Evolutionary conservation across 2,888 invertebrate species (phyloP).

Genomic region (Chydorus sphaericus): DNA sequence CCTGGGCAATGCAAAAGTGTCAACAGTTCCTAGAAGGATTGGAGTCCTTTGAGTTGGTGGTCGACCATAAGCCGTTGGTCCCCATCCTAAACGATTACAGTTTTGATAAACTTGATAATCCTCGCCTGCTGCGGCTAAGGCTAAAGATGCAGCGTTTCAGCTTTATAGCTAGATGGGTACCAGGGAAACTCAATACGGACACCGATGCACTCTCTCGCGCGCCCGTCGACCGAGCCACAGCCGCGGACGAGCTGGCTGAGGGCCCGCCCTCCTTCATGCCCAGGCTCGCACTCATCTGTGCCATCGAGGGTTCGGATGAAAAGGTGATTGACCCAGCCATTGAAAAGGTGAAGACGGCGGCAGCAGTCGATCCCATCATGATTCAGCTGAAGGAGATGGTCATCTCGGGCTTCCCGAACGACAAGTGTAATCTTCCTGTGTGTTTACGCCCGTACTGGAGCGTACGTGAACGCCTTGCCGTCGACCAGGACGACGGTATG

Average conservation of each 20-base stretch:
- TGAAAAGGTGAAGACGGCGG: neutral
- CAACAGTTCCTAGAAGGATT: conserved; percentile 5
- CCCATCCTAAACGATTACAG: conserved; percentile 11
- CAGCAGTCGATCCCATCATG: neutral
- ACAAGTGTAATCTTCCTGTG: too few species aligned
- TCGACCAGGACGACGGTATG: too few species aligned
- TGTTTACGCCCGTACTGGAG: too few species aligned
- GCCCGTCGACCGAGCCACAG: neutral
- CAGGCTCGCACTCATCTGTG: neutral
- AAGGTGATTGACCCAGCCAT: neutral
- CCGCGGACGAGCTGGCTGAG: neutral
- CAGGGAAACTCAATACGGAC: neutral
- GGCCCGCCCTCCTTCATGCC: neutral
- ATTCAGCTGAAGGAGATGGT: too few species aligned
- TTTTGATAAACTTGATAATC: conserved; percentile 13
- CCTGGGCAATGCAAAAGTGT: conserved; percentile 8
- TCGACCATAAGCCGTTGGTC: conserved; percentile 13
- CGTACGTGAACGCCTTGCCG: too few species aligned
- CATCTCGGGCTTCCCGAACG: too few species aligned
- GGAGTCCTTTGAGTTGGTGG: neutral
- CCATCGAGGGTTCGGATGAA: neutral
- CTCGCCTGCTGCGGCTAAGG: conserved; percentile 2
- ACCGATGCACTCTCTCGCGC: conserved; percentile 13
- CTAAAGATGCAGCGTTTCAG: conserved; percentile 3
- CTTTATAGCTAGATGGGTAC: conserved; percentile 5